A percentile compares a stretch with the other conserved stretches of the same genome.
Conservation (phyloP, 2,888 invertebrate genomes). For the Lacanobia oleracea region DNA sequence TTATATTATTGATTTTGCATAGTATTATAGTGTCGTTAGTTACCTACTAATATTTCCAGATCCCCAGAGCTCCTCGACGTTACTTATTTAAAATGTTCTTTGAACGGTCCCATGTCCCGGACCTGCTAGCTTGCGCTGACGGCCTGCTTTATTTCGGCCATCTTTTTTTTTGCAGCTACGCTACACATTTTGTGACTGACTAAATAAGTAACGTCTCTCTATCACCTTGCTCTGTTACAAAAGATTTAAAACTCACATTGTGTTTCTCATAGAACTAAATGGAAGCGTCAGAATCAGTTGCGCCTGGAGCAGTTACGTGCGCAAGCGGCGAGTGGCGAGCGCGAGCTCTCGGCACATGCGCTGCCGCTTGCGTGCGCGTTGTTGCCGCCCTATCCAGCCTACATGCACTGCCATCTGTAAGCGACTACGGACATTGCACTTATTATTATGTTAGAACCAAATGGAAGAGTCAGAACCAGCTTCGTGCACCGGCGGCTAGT, state of each 20-base stretch:
- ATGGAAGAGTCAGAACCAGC: constrained; percentile 97
- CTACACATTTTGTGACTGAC: too few relatives aligned
- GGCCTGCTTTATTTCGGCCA: too few relatives aligned
- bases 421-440: neutral
- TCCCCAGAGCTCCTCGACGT: too few relatives aligned
- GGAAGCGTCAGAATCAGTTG: constrained; percentile 97
- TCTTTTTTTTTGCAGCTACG: too few relatives aligned
- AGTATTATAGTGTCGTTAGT: too few relatives aligned
- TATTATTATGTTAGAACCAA: constrained; percentile 91
- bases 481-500: constrained; percentile 95
- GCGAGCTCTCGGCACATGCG: constrained; percentile 82
- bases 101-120: too few relatives aligned
- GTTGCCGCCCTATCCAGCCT: constrained; percentile 86
- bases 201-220: too few relatives aligned
- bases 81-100: too few relatives aligned
- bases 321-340: constrained; percentile 94
- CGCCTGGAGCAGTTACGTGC: constrained; percentile 96
- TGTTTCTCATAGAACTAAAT: constrained; percentile 92
- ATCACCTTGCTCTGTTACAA: neutral
- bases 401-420: constrained; percentile 88
- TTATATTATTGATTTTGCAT: too few relatives aligned
- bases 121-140: too few relatives aligned
- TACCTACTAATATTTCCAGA: too few relatives aligned
- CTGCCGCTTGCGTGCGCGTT: constrained; percentile 86
- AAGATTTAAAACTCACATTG: neutral